Conservation (phyloP, 2,113 vertebrate genomes). For the Hyperopisus bebe region DNA sequence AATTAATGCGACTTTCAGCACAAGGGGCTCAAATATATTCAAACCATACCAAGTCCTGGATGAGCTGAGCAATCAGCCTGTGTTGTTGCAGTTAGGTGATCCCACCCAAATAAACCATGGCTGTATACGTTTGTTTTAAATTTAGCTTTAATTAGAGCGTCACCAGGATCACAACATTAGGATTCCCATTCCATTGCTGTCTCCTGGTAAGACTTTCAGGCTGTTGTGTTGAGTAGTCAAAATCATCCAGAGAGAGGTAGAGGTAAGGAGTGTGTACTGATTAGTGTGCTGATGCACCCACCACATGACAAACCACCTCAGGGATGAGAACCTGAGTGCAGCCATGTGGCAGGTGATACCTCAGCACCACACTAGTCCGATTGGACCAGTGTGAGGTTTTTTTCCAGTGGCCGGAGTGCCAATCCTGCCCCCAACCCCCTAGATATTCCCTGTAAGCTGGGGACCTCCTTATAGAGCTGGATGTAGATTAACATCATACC, state of each 20-base stretch:
- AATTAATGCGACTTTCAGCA: not conserved
- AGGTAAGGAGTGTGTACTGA: too few species aligned
- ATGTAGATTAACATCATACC: too few species aligned
- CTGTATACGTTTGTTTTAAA: not conserved
- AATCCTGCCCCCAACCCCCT: too few species aligned
- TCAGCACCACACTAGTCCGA: too few species aligned
- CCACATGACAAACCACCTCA: too few species aligned
- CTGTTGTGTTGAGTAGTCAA: not conserved
- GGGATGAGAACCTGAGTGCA: too few species aligned
- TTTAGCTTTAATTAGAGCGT: not conserved
- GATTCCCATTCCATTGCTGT: not conserved
- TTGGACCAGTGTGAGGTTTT: too few species aligned
- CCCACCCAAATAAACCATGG: not conserved
- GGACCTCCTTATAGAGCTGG: too few species aligned
- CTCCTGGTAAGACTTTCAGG: not conserved
- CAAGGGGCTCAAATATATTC: not conserved
- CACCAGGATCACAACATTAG: not conserved
- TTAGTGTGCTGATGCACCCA: too few species aligned
- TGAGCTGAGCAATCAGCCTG: not conserved
- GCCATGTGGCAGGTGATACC: too few species aligned
- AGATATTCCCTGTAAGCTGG: too few species aligned
- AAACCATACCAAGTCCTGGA: not conserved
- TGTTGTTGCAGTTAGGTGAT: not conserved
- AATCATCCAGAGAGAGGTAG: not conserved
- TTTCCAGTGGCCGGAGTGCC: too few species aligned